Base-by-base conservation (phyloP, 2,113 vertebrate genomes). In the Genyomyrus donnyi region DNA sequence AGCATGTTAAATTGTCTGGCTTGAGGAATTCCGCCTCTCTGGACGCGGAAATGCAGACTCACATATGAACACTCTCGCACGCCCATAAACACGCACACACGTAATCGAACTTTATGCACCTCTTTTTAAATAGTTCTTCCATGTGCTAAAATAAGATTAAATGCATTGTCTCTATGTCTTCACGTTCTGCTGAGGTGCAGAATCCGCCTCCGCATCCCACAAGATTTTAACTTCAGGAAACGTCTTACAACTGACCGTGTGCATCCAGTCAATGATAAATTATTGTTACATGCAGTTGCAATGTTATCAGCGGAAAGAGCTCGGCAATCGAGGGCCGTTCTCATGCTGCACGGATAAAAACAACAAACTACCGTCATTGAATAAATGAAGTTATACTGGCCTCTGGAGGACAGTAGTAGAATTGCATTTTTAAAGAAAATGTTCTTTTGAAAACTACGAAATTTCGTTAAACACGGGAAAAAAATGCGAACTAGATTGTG, bases 1-100 rank as follows among this genome's bases (percentile, higher is more conserved):
- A 80, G 89, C 88, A 91, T 90, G 21, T 58, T 85, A 85, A 85
- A 85, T 6, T 46, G 39, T 35, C 89, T 74, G 7, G 66, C 48
- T 53, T 31, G 50, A 84, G 39, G 77, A 45, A 10, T 62, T 48
- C 35, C 13, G 52, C 52, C 24, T 27, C 8, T 58, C 11, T 42
- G 10, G 21, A 27, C 52, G 27, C 31, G 11, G 8, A 7, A 62
- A 88, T 21, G 49, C 52, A 56, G 31, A 42, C 53, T 35, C 31
- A 9, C 11, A 70, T 58, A 70, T 15, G 46, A 39, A 13, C 42
- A 27, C 58, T 24, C 88, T 21, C 1, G 13, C 58, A 74, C 3
- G 45, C 45, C 17, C 58, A 74, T 46, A 49, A 10, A 21, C 62
- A 17, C 62, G 13, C 88, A 49, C 42, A 19, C 4, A 74, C n/a